Evolutionary conservation across 2,888 invertebrate genomes (phyloP).

Genomic region (Cenopis cana): DNA sequence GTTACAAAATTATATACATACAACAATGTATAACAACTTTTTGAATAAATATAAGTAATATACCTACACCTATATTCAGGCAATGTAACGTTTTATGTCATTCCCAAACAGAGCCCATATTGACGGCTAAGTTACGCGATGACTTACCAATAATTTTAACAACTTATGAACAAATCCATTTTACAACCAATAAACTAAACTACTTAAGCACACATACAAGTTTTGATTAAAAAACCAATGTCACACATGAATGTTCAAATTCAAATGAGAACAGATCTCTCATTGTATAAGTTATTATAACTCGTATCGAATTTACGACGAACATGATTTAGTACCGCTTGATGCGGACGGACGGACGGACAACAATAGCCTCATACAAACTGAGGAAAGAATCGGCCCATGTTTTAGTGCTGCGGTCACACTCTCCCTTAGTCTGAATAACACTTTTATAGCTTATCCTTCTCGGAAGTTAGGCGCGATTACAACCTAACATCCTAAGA

Average conservation of each 20-base stretch:
- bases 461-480: conserved; percentile 69
- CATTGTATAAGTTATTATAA: conserved; percentile 65
- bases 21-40: background rate
- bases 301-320: conserved; percentile 81
- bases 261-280: conserved; percentile 79
- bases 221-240: conserved; percentile 52
- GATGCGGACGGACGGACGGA: conserved; percentile 80
- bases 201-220: conserved; percentile 17
- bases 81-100: conserved; percentile 4
- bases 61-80: background rate
- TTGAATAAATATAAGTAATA: background rate
- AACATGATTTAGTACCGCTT: conserved; percentile 82
- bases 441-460: conserved; percentile 69
- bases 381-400: conserved; percentile 66
- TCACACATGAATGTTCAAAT: conserved; percentile 62
- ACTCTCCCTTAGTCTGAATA: conserved; percentile 60
- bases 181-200: conserved; percentile 30
- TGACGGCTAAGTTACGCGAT: conserved; percentile 5
- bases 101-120: conserved; percentile 6
- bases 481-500: conserved; percentile 42
- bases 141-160: conserved; percentile 24
- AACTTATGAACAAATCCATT: conserved; percentile 28
- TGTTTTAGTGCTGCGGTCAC: conserved; percentile 80
- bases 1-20: background rate
- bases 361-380: conserved; percentile 77